Percentiles rank a stretch among this genome's conserved stretches.
phyloP scores from a whole-genome alignment of 1,140 invertebrate species.

The Euborellia annulipes region DNA sequence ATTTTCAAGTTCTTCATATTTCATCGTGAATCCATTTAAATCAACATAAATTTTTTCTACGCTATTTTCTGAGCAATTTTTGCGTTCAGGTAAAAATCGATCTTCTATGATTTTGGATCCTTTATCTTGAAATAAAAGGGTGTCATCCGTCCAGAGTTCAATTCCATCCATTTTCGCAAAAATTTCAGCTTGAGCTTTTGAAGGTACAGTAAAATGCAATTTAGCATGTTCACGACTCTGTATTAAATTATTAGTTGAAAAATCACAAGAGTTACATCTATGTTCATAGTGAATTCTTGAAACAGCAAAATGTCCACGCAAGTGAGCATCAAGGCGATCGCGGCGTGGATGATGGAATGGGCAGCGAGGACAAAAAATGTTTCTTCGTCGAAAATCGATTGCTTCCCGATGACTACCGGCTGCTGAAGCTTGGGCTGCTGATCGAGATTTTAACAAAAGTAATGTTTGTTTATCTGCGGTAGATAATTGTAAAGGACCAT shows the following conservation, averaged over 20 bases:
- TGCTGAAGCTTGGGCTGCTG: conserved; percentile 2
- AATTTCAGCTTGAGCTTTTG: conserved; percentile 40
- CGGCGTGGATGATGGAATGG: conserved; percentile 57
- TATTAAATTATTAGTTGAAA: conserved; percentile 58
- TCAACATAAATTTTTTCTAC: conserved; percentile 36
- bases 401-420: conserved; percentile 25
- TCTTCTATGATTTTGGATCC: conserved; percentile 17
- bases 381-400: conserved; percentile 26
- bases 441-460: not conserved
- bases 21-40: conserved; percentile 31
- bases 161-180: conserved; percentile 38
- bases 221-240: conserved; percentile 65
- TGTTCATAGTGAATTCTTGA: conserved; percentile 39
- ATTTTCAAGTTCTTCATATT: conserved; percentile 23
- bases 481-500: conserved; percentile 9
- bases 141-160: conserved; percentile 29
- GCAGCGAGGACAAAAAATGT: conserved; percentile 50
- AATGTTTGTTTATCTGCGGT: conserved; percentile 10
- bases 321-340: conserved; percentile 58
- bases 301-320: conserved; percentile 46
- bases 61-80: conserved; percentile 22
- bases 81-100: conserved; percentile 14
- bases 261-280: conserved; percentile 69
- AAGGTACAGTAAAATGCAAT: conserved; percentile 50
- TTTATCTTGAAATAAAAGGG: conserved; percentile 7